phyloP scores from a whole-genome alignment of 2,113 vertebrate genomes.

The Anhinga anhinga region DNA sequence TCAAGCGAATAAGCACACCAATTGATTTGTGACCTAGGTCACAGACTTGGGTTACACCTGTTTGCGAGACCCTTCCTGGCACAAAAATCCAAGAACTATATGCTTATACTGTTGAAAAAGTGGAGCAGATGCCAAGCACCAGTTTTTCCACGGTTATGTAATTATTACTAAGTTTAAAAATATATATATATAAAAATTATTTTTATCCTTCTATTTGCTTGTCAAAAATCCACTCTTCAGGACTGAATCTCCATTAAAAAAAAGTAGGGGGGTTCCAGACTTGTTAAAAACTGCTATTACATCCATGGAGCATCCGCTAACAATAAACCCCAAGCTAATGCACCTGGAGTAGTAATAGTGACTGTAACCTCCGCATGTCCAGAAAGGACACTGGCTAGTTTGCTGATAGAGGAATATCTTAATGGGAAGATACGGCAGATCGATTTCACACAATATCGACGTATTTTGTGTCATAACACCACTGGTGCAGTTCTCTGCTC shows the following conservation, averaged over 20 bases:
- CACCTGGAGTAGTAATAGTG: neutral
- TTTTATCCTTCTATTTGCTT: neutral
- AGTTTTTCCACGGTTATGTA: neutral
- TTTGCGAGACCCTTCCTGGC: neutral
- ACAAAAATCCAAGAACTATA: neutral
- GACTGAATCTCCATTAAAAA: neutral
- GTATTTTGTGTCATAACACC: neutral
- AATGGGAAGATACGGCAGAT: neutral
- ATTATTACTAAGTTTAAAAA: neutral
- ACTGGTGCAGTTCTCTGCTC: neutral
- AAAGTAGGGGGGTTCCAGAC: too few relatives aligned
- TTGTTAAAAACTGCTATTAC: neutral
- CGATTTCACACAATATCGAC: too few relatives aligned
- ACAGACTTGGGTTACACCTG: neutral
- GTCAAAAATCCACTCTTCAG: neutral
- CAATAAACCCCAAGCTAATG: neutral
- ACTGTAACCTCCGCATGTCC: neutral
- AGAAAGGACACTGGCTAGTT: neutral
- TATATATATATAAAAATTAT: neutral
- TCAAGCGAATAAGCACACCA: neutral
- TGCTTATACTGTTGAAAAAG: neutral
- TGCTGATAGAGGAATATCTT: neutral
- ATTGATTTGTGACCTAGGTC: neutral
- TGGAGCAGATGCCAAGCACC: neutral
- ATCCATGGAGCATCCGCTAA: neutral